Evolutionary conservation across 1,140 invertebrate species (phyloP), one percentile per base, ranked within the genome.

Genomic region (Papilio dardanus): DNA sequence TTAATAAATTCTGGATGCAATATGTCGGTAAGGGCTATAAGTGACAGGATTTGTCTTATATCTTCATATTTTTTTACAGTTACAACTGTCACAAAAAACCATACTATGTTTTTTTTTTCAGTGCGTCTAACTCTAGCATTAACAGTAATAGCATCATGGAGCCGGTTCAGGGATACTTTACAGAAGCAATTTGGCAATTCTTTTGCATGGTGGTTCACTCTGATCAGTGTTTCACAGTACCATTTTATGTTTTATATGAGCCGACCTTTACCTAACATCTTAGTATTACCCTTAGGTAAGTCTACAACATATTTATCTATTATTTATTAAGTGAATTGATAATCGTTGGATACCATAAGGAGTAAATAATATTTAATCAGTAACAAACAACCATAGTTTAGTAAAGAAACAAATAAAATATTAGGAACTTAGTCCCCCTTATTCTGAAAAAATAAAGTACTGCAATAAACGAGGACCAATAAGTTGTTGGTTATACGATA

Each of bases 241-340:
- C 99, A 99, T 94, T 99, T 99, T 86, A 96, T 99, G 95, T 99
- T 98, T 89, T 99, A 99, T 90, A 95, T 98, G 84, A 98, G 97
- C 77, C 95, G 99, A 73, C 96, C 99, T 24, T 94, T 99, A 79
- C 99, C 99, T 78, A 99, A 99, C 94, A 98, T 97, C 50, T 97
- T 99, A 95, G 98, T 97, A 37, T 90, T 99, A 80, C 96, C 97
- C 76, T 92, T 99, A 91, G 98, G 98, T 99, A 95, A 95, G 92
- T 85, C 21, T 67, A 12, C 0, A 4, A 76, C 73, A 71, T n/a
- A 7, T 65, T 46, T 54, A 74, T 62, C 58, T 37, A 37, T 37
- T 35, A 35, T 35, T 35, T 35, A 37, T 37, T 3, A 37, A 3
- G 10, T 37, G 35, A 37, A 37, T 37, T 12, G 14, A 8, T 37